Base-by-base conservation (phyloP, 2,888 invertebrate genomes). In the Ochropacha duplaris region DNA sequence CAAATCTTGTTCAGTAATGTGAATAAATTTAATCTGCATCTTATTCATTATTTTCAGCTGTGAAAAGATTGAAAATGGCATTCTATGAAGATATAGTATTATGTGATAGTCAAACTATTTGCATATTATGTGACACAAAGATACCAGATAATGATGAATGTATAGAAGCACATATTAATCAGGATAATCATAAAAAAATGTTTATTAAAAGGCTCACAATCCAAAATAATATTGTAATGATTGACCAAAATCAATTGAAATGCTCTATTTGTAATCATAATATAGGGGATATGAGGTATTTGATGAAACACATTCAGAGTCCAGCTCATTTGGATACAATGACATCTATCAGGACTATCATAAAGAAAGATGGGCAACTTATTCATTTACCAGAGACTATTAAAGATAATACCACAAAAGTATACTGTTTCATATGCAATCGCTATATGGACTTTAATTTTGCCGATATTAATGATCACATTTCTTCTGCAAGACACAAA, bases 21-120 rank as follows among this genome's bases (percentile, higher is more conserved):
- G 3, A 24, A 2, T 24, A 4, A 2, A 24, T 24, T 24, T 24
- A 24, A 5, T 2, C 3, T 24, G 5, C 24, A 31, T 31, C 11
- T 6, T 31, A 31, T 31, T 12, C 6, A 12, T 2, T 1, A 2
- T 31, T 31, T 31, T 31, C 31, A 31, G 31, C 12, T 12, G 12
- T 31, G 8, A 31, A 51, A 4, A n/a, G 19, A 59, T 26, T 50
- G 22, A 57, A 34, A 49, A 70, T 83, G 81, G 76, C 77, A n/a
- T 75, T 72, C 57, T 73, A 81, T 58, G 75, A 78, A 67, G 79
- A 86, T 56, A 73, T 85, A 22, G 36, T 72, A 22, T 51, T 72
- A 34, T 65, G 71, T 16, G 59, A 64, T 57, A 72, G 72, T 44
- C 59, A 72, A 57, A 54, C 70, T 3, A 72, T 72, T 66, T 86